These are phyloP conservation scores for Echinarachnius parma DNA, from an alignment of 53 echinoderm and acorn worm species.

Conservation along the genomic window DNA sequence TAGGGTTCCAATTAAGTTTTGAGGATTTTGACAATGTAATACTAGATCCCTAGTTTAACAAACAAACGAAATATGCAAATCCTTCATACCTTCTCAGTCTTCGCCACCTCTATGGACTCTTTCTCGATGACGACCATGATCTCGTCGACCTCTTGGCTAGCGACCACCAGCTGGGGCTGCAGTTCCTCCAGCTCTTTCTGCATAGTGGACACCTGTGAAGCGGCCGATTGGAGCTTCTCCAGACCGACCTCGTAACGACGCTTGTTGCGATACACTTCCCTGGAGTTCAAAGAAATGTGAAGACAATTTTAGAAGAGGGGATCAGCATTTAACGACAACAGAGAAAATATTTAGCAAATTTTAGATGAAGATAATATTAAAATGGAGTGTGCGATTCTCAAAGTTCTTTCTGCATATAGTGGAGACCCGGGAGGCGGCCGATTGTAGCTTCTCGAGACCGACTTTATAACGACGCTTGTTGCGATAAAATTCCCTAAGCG, in stretches of 20 bases:
- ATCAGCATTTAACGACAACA: too few species aligned
- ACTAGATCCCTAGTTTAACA: too few species aligned
- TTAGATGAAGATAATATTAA: too few species aligned
- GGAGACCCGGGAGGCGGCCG: slow-evolving; percentile 91
- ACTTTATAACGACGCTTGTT: slow-evolving; percentile 98
- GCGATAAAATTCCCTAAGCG: slow-evolving; percentile 83
- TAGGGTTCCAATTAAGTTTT: too few species aligned
- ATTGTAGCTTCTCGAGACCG: slow-evolving; percentile 91
- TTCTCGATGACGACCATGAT: slow-evolving; percentile 97
- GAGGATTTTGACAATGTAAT: too few species aligned
- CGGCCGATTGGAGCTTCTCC: slow-evolving; percentile 90
- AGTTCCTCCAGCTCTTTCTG: slow-evolving; percentile 93
- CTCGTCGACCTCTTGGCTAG: slow-evolving; percentile 93
- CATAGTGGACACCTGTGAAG: slow-evolving; percentile 95
- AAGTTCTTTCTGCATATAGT: too few species aligned
- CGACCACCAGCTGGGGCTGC: slow-evolving; percentile 93
- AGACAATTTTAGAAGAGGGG: too few species aligned
- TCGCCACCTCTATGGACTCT: slow-evolving; percentile 94
- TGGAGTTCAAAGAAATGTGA: slow-evolving; percentile 33
- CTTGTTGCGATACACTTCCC: slow-evolving; percentile 89
- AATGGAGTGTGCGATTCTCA: too few species aligned
- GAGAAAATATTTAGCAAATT: too few species aligned
- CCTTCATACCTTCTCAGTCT: slow-evolving; percentile 94
- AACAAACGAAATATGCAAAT: too few species aligned
- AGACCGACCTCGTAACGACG: slow-evolving; percentile 97